Base-by-base conservation (phyloP, 2,888 invertebrate species). In the Acleris cristana region DNA sequence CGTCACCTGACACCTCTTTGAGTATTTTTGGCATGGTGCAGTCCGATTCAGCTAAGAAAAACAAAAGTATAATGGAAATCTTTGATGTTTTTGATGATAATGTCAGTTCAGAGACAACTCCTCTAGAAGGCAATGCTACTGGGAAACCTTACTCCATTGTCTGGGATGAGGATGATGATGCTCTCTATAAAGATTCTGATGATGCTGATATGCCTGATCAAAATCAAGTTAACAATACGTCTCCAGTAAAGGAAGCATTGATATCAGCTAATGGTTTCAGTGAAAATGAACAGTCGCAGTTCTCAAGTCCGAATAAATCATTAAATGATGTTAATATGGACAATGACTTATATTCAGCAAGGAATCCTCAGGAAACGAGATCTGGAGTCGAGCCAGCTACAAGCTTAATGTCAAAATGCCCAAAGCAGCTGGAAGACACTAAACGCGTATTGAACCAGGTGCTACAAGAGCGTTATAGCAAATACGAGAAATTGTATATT, bases 131-230 rank as follows among this genome's bases (percentile, higher is more conserved):
- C n/a, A 82, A 77, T 78, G 81, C 84, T 40, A 79, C 78, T 21
- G 78, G 75, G 49, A 88, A 83, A 82, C 76, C 69, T 49, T 86
- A 85, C 74, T 88, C 89, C 72, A 80, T 80, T 62, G 79, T 86
- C 64, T 91, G 92, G 92, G 87, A 92, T 76, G 91, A 88, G 64
- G 92, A 92, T 73, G 93, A 93, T 74, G 93, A 93, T 71, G 92
- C 87, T 65, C 84, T 93, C 30, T 93, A 93, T 73, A 87, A 84
- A 73, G 80, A 82, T 67, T 74, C 82, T 48, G 85, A 86, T 62
- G 70, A 79, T 26, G 68, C 70, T 64, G 80, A 78, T 21, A 66
- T 61, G 52, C 64, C 64, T 19, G 61, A 63, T 55, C 44, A 55
- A 8, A 71, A 71, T 49, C 72, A 72, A 49, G 69, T 68, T 19